Evolutionary conservation across 2,888 invertebrate species (phyloP).

Genomic region (Eupithecia dodoneata): DNA sequence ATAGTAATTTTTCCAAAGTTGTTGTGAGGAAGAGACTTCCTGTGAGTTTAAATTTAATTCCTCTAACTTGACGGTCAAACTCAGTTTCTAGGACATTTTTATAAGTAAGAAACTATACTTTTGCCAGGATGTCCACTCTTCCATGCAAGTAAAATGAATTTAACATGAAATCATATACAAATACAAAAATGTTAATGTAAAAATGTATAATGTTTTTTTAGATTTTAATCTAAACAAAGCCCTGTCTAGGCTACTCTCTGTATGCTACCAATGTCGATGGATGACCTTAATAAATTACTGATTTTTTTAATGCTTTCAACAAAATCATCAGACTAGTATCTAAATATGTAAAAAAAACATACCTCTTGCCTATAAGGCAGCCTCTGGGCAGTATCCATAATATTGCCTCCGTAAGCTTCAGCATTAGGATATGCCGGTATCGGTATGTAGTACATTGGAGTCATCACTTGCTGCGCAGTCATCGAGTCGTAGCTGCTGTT

Average conservation of each 20-base stretch:
- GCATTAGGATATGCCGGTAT: neutral
- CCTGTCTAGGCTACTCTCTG: neutral
- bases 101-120: too few species aligned
- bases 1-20: too few species aligned
- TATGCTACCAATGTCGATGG: neutral
- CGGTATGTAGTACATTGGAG: constrained; percentile 1
- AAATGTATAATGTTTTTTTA: too few species aligned
- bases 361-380: neutral
- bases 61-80: too few species aligned
- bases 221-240: too few species aligned
- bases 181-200: too few species aligned
- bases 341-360: neutral
- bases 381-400: neutral
- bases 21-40: too few species aligned
- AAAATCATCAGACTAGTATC: neutral
- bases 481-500: constrained; percentile 20
- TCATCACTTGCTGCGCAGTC: neutral
- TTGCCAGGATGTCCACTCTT: too few species aligned
- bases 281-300: neutral
- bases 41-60: too few species aligned
- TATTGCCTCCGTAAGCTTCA: neutral
- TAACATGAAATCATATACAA: too few species aligned
- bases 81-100: too few species aligned
- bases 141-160: too few species aligned
- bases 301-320: neutral